Conservation (phyloP, 2,888 invertebrate species). For the Eupithecia tripunctaria region DNA sequence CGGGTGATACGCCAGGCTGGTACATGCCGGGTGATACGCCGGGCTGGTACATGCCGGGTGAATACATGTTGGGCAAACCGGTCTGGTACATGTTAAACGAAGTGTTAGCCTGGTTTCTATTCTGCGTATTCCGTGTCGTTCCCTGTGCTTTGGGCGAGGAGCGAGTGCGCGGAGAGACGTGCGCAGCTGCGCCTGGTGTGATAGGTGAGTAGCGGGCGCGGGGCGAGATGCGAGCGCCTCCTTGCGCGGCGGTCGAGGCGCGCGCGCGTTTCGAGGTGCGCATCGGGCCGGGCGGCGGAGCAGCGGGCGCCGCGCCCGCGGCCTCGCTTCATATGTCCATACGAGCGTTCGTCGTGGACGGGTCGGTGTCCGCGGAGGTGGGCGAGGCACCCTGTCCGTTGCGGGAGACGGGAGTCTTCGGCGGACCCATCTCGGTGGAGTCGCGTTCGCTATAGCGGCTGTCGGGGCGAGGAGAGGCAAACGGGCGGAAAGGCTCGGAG, state of each 20-base stretch:
- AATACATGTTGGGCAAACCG: slow-evolving; percentile 17
- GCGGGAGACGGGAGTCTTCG: slow-evolving; percentile 70
- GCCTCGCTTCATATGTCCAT: slow-evolving; percentile 82
- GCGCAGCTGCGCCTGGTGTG: neutral
- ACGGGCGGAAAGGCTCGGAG: slow-evolving; percentile 83
- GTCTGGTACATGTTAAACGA: slow-evolving; percentile 2
- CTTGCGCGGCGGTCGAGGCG: slow-evolving; percentile 14
- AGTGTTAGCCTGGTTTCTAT: neutral
- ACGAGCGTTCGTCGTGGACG: slow-evolving; percentile 80
- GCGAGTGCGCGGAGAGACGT: slow-evolving; percentile 13
- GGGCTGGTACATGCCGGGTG: slow-evolving; percentile 8
- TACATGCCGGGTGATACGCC: slow-evolving; percentile 15
- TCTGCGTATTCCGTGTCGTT: neutral
- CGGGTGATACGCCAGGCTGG: slow-evolving; percentile 9
- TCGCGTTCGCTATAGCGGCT: slow-evolving; percentile 88
- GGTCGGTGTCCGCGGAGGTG: slow-evolving; percentile 84
- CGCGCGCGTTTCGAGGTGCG: slow-evolving; percentile 19
- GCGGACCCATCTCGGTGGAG: slow-evolving; percentile 77
- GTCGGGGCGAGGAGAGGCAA: slow-evolving; percentile 83
- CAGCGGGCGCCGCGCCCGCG: slow-evolving; percentile 70
- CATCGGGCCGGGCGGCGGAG: slow-evolving; percentile 55
- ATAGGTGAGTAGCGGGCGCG: slow-evolving; percentile 18
- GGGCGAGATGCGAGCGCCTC: slow-evolving; percentile 7
- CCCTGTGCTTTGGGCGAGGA: slow-evolving; percentile 15
- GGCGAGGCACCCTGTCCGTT: slow-evolving; percentile 80